Evolutionary conservation across 2,113 vertebrate species (phyloP), one percentile per base, ranked within the genome.

Genomic region (Narcine bancroftii): DNA sequence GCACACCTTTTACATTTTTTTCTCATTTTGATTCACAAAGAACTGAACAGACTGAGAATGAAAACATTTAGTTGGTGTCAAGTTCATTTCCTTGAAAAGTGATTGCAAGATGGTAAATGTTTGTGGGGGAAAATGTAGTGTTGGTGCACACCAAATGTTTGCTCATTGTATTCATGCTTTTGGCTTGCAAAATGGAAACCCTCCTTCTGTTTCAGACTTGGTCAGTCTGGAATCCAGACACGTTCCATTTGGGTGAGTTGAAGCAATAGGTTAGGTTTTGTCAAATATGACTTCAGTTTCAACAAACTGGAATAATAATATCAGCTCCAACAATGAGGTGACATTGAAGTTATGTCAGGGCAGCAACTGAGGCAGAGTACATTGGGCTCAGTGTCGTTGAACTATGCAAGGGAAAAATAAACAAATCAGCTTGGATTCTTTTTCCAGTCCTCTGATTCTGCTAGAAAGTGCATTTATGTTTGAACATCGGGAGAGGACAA

Each of bases 181-280:
- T 91, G 89, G 89, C 89, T 91, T 47, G 60, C 63, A 69, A 91
- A 66, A 69, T 91, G 89, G 89, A 91, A 91, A 91, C 39, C 39
- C 33, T 91, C 42, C 24, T 91, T 91, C 66, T 15, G 39, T 71
- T 91, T 91, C 63, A 66, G 60, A 91, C 89, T 69, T 91, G 89
- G 89, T 91, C 89, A 91, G 65, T 69, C 89, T 71, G 89, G 63
- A 15, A 69, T 91, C 42, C 63, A 91, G 89, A 69, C 36, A 91
- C 24, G 66, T 91, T 91, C 89, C 24, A 69, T 91, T 91, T 91
- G 36, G 89, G 63, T 71, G 63, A 71, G 65, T 11, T 69, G 65
- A 15, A 26, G 36, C 24, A 91, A 91, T 26, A 45, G 19, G 65
- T 91, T 91, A 26, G 65, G 42, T 91, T 47, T 91, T 45, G 39